Evolutionary conservation across 2,888 invertebrate genomes (phyloP).

Genomic region (Platycnemis pennipes): DNA sequence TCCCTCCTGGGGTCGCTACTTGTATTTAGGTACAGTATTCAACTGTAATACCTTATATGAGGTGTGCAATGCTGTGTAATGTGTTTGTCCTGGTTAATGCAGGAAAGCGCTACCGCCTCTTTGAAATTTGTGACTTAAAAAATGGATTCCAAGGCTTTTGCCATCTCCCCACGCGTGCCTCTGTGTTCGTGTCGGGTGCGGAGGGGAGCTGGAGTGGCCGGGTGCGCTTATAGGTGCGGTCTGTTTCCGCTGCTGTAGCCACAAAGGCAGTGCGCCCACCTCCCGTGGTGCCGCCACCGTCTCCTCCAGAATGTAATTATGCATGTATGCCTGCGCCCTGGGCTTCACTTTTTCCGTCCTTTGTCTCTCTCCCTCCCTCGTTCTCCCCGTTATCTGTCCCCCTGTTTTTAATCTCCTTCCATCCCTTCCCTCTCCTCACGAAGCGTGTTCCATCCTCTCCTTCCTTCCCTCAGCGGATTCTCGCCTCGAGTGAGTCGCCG

Average conservation of each 20-base stretch:
- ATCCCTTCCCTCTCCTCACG: neutral
- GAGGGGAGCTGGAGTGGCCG: neutral
- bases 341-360: neutral
- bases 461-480: neutral
- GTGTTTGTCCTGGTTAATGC: neutral
- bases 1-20: no score
- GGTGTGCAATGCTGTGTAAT: no score
- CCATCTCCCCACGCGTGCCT: neutral
- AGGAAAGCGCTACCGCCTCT: neutral
- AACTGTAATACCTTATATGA: no score
- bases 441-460: neutral
- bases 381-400: no score
- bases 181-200: neutral
- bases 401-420: neutral
- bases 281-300: neutral
- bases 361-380: neutral
- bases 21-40: no score
- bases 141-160: neutral
- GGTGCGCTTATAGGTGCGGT: neutral
- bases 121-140: neutral
- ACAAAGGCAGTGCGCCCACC: neutral
- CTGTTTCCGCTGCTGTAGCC: neutral
- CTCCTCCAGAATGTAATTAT: neutral
- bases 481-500: neutral
- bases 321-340: slow-evolving; percentile 5